Evolutionary conservation across 2,113 vertebrate genomes (phyloP), one percentile per base, ranked within the genome.

Genomic region (Aptenodytes forsteri): DNA sequence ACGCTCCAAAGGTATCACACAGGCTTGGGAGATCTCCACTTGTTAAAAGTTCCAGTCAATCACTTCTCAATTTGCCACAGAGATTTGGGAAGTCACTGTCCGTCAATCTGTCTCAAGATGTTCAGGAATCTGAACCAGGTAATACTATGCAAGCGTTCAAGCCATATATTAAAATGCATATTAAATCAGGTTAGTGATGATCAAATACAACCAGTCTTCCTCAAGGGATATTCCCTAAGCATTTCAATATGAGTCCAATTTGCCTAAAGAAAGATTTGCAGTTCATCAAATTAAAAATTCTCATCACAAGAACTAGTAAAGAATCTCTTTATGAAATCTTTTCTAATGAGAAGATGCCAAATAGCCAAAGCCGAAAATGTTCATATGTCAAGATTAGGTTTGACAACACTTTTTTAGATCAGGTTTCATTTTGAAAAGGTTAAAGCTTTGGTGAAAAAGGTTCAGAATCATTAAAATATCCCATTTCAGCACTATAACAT

Each of bases 11-110:
- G 70, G 91, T 96, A 67, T 87, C 98, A 67, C 90, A 97, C 34
- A 98, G 98, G 64, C 96, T 95, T 95, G 98, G 95, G 42, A 98
- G 98, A 96, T 71, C 95, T 93, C 86, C 96, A 25, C 20, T 54
- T 70, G 32, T 83, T 70, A 96, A 80, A 92, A 83, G 91, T 64
- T 78, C 64, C 71, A 56, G 96, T 42, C 92, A 87, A 54, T 96
- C 97, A 58, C 92, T 90, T 79, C 77, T 97, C 36, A 96, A 94
- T 85, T 85, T 98, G 38, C 96, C 98, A 64, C 97, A 97, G 84
- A 93, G 76, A 58, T 97, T 98, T 95, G 96, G 77, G 47, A 97
- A 96, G 76, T 96, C 97, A 22, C 55, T 93, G 44, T 36, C 90
- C 47, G 30, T 83, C 85, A 78, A 16, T 44, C 91, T 95, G 36